Evolutionary conservation across 2,888 invertebrate genomes (phyloP), one percentile per base, ranked within the genome.

Genomic region (Caenorhabditis imperialis): DNA sequence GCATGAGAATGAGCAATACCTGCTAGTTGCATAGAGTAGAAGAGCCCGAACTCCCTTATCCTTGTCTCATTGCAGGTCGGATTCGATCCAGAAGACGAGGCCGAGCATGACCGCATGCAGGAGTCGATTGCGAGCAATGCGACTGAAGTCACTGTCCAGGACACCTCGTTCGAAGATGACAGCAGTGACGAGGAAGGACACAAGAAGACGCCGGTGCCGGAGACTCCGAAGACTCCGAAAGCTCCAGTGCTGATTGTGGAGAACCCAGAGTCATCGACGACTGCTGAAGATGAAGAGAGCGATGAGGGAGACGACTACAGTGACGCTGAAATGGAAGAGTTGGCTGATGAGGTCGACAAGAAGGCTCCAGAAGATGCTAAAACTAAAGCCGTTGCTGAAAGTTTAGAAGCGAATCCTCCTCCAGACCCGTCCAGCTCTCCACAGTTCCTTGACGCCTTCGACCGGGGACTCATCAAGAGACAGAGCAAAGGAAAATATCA

Each of bases 401-500:
- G 42, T 60, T 62, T 77, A n/a, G 79, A 77, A 58, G 60, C 79
- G 20, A 55, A 65, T 27, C 77, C 77, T 16, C 80, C 78, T 14
- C 78, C 78, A 5, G 77, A 77, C 50, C 77, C 79, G 27, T 73
- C 77, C 12, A 63, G 63, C 16, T 75, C 79, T 33, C 81, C 80
- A 14, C 81, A 85, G 50, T 84, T 81, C 57, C 58, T 86, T 42
- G 83, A 83, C 37, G 84, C 85, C 0, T 82, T 87, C 62, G 87
- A 87, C 65, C 54, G 87, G 7, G 86, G 86, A 20, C 72, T 87
- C 25, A 83, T 85, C 48, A 87, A 87, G 60, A 67, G 87, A 16
- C 85, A 86, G 65, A 84, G 84, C 65, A 87, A 87, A 63, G 87
- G 87, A 48, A 87, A 87, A 72, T 87, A 87, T 50, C 87, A 86